phyloP scores from a whole-genome alignment of 2,797 vertebrate species.

The Lutra lutra region DNA sequence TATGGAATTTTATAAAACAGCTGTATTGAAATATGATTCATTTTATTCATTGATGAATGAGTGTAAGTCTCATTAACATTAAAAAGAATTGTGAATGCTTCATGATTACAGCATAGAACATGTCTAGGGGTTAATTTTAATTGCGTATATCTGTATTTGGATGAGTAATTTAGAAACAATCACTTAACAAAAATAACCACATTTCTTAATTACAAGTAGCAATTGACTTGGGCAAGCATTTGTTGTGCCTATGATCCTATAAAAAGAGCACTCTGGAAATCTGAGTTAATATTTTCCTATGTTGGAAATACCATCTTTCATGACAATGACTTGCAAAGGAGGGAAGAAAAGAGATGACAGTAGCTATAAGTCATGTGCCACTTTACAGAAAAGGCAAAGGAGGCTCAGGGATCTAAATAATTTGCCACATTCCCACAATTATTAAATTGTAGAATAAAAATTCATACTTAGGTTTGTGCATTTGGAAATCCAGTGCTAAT shows the following conservation, averaged over 20 bases:
- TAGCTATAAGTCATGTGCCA: not conserved
- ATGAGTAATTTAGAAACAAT: constrained; percentile 1
- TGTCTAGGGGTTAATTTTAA: constrained; percentile 57
- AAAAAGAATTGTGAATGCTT: not conserved
- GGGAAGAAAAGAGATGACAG: not conserved
- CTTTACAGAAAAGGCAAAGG: not conserved
- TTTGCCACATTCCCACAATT: not conserved
- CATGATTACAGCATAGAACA: not conserved
- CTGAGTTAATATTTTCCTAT: not conserved
- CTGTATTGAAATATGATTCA: constrained; percentile 25
- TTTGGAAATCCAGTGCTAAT: not conserved
- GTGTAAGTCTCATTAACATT: constrained; percentile 1
- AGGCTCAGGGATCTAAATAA: not conserved
- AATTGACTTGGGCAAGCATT: not conserved
- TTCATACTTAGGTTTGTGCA: not conserved
- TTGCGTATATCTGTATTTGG: constrained; percentile 29
- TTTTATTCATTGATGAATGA: constrained; percentile 14
- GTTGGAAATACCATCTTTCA: not conserved
- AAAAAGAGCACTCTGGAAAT: not conserved
- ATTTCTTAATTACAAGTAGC: constrained; percentile 37
- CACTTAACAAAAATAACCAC: not conserved
- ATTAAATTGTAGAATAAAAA: not conserved
- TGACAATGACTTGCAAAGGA: not conserved
- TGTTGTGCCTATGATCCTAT: not conserved
- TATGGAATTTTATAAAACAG: not conserved